Evolutionary conservation across 2,113 vertebrate genomes (phyloP).

Genomic region (Syrmaticus mikado): DNA sequence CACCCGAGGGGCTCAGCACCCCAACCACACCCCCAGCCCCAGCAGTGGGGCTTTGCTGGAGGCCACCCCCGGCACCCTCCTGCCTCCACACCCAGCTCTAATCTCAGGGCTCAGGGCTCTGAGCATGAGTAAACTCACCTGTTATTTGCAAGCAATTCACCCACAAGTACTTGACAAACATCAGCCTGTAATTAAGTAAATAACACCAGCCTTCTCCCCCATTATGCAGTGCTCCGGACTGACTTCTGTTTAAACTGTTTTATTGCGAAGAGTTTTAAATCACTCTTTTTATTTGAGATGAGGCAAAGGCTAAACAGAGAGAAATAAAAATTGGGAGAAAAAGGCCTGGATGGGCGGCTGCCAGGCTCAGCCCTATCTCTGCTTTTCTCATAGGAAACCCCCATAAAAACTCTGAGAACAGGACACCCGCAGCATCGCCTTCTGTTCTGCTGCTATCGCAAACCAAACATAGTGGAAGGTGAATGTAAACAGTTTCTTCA

Average conservation of each 20-base stretch:
- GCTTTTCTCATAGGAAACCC: constrained; percentile 57
- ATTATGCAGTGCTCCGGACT: not conserved
- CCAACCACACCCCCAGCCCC: accelerated
- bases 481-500: constrained; percentile 44
- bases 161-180: constrained; percentile 55
- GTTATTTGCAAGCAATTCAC: constrained; percentile 65
- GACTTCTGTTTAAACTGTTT: constrained; percentile 37
- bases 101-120: not conserved
- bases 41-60: not conserved
- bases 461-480: constrained; percentile 26
- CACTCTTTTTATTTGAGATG: constrained; percentile 37
- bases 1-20: not conserved
- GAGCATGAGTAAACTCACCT: constrained; percentile 47
- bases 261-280: constrained; percentile 37
- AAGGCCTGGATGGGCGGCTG: not conserved
- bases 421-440: constrained; percentile 6
- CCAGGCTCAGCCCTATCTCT: not conserved
- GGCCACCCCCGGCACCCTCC: constrained; percentile 12
- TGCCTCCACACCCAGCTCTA: constrained; percentile 29
- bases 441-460: constrained; percentile 16
- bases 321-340: not conserved
- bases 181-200: constrained; percentile 37
- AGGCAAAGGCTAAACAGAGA: not conserved
- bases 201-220: not conserved
- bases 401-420: constrained; percentile 9